Conservation (phyloP, 2,113 vertebrate species). For the Marcusenius ussheri region DNA sequence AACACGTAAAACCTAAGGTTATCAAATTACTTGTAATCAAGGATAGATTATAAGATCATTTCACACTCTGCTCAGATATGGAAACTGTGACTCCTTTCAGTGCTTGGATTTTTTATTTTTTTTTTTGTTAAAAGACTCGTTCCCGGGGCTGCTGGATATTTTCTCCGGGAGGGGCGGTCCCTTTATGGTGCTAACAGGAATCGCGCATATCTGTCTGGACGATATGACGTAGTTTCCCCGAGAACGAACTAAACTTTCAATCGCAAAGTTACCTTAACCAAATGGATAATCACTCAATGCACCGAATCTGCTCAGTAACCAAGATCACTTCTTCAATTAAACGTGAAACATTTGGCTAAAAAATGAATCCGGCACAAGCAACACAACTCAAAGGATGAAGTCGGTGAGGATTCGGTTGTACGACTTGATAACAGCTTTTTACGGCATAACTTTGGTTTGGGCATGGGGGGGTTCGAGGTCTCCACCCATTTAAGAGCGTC, state of each 20-base stretch:
- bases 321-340: neutral
- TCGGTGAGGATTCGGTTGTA: neutral
- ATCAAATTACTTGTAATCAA: neutral
- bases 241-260: neutral
- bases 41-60: neutral
- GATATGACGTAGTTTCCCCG: neutral
- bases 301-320: neutral
- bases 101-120: neutral
- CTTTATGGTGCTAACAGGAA: neutral
- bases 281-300: neutral
- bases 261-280: neutral
- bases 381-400: neutral
- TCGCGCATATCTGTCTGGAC: neutral
- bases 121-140: neutral
- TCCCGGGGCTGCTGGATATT: neutral
- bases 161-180: neutral
- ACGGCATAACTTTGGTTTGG: neutral
- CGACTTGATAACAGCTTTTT: neutral
- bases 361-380: neutral
- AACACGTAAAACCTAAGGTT: neutral
- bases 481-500: too few relatives aligned
- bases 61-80: neutral
- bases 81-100: neutral
- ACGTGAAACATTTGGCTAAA: neutral
- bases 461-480: too few relatives aligned